These are phyloP conservation scores for Anguilla rostrata DNA, from an alignment of 2,113 vertebrate genomes.

Conservation along the genomic window DNA sequence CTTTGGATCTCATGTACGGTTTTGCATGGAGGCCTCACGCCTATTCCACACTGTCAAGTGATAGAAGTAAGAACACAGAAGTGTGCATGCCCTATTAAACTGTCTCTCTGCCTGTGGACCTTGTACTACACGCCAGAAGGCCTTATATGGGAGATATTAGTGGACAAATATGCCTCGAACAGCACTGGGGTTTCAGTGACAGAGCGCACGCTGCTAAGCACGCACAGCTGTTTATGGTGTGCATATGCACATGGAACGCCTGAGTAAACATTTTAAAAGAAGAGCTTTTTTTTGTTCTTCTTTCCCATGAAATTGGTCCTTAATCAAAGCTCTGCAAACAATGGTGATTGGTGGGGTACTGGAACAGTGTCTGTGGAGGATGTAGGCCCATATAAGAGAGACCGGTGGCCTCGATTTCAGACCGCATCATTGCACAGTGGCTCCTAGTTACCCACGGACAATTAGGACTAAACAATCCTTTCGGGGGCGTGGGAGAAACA, in stretches of 20 bases:
- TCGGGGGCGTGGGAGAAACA: background rate
- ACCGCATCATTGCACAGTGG: background rate
- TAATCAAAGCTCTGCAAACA: background rate
- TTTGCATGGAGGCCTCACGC: background rate
- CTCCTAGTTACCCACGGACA: background rate
- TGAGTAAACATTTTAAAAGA: background rate
- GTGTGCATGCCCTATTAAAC: background rate
- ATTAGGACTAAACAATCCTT: background rate
- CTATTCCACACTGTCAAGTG: background rate
- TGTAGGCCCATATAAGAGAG: background rate
- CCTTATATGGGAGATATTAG: background rate
- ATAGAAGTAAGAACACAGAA: background rate
- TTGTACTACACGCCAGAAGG: background rate
- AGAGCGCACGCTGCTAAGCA: background rate
- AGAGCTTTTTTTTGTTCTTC: background rate
- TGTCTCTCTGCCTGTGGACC: background rate
- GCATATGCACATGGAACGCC: background rate
- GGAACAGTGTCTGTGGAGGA: background rate
- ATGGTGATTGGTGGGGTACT: background rate
- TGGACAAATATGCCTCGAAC: background rate
- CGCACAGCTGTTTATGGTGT: background rate
- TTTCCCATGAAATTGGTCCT: background rate
- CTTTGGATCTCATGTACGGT: background rate
- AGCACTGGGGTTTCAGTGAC: background rate
- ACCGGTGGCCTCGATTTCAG: background rate